A percentile compares a stretch with the other conserved stretches of the same genome.
These are phyloP conservation scores for Trichacis sp. DNA, from an alignment of 2,888 invertebrate species.

Conservation along the genomic window DNA sequence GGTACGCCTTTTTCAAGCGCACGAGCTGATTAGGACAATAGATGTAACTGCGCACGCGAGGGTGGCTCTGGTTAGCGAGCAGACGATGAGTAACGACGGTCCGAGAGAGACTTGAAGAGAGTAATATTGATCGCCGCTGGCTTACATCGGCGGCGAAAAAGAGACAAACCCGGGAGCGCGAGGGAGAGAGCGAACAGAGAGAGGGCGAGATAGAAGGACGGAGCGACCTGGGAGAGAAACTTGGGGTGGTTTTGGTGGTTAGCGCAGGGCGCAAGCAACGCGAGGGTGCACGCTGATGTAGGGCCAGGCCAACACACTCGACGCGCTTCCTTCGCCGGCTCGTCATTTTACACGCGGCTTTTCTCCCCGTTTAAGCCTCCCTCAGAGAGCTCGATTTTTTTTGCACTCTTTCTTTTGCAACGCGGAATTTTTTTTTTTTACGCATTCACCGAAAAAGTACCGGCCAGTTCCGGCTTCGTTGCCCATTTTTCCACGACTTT, in stretches of 20 bases:
- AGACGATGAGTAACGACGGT: conserved; percentile 53
- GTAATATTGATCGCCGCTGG: conserved; percentile 67
- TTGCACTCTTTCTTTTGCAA: background rate
- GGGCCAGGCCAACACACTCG: conserved; percentile 21
- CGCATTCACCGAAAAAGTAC: no score
- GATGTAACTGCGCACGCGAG: conserved; percentile 11
- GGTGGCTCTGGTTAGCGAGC: conserved; percentile 31
- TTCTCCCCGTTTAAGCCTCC: background rate
- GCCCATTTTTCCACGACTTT: no score
- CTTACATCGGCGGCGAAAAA: conserved; percentile 59
- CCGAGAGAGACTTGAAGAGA: conserved; percentile 61
- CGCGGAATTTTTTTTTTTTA: no score
- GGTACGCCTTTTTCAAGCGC: conserved; percentile 5
- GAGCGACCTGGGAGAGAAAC: conserved; percentile 28
- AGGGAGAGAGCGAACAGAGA: conserved; percentile 15
- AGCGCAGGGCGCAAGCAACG: conserved; percentile 12
- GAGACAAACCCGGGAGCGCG: conserved; percentile 19
- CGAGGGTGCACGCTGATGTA: conserved; percentile 10
- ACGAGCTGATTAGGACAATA: conserved; percentile 26
- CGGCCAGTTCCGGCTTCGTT: no score
- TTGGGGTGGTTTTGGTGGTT: conserved; percentile 20
- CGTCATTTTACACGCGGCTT: conserved; percentile 4
- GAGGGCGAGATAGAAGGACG: conserved; percentile 18
- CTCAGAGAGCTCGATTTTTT: background rate
- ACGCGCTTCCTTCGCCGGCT: conserved; percentile 6